Percentiles rank a stretch among this genome's conserved stretches.
Conservation (phyloP, 2,797 vertebrate species). For the Acipenser ruthenus region DNA sequence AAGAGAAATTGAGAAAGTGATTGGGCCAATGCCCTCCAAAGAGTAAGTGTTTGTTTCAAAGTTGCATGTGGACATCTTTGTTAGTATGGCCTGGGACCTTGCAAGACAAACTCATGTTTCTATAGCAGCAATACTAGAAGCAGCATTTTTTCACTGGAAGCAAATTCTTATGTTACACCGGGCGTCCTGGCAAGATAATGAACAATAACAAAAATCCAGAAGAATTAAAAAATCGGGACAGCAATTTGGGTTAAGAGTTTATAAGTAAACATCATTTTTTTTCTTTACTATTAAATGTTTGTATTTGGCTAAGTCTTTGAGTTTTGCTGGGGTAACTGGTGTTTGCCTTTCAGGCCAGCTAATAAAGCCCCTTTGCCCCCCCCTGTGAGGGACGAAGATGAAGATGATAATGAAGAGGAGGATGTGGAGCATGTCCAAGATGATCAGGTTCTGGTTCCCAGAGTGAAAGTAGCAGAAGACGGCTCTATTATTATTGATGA, state of each 20-base stretch:
- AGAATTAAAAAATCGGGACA: not conserved
- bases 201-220: too few species aligned
- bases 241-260: not conserved
- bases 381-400: conserved; percentile 30
- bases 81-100: too few species aligned
- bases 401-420: conserved; percentile 34
- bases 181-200: too few species aligned
- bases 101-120: too few species aligned
- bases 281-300: not conserved
- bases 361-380: conserved; percentile 22
- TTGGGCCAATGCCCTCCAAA: too few species aligned
- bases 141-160: too few species aligned
- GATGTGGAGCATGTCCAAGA: conserved; percentile 56
- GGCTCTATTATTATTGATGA: conserved; percentile 94
- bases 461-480: conserved; percentile 94
- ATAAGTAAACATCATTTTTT: too few species aligned
- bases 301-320: not conserved
- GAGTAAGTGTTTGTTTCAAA: too few species aligned
- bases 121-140: too few species aligned
- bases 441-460: conserved; percentile 75
- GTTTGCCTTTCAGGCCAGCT: conserved; percentile 29
- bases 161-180: too few species aligned
- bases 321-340: conserved; percentile 9
- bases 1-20: too few species aligned
- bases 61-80: too few species aligned